A percentile compares a stretch with the other conserved stretches of the same genome.
Conservation (phyloP, 2,113 vertebrate genomes). For the Saguinus midas region DNA sequence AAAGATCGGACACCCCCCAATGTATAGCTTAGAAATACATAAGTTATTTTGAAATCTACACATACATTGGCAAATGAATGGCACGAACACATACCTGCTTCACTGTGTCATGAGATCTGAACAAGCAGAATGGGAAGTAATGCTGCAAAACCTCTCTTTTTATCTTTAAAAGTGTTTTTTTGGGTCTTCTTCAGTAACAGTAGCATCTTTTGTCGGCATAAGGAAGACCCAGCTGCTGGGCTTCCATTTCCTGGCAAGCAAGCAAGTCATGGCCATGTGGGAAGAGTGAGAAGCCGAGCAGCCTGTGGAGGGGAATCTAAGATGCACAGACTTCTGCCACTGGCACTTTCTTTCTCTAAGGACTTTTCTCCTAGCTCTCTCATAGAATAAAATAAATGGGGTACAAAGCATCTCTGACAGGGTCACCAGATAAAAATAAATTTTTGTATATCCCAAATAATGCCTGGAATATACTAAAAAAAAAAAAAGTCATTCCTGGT, state of each 20-base stretch:
- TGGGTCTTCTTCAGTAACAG: background rate
- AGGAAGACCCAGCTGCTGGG: background rate
- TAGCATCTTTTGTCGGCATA: background rate
- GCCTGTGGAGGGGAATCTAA: rapidly evolving
- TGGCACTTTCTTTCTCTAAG: background rate
- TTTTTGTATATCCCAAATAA: background rate
- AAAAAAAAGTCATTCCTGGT: background rate
- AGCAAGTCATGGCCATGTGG: background rate
- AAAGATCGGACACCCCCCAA: too few species aligned
- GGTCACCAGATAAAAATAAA: background rate
- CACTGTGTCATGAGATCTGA: background rate
- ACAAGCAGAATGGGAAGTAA: background rate
- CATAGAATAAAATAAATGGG: background rate
- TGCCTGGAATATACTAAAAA: background rate
- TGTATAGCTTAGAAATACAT: background rate
- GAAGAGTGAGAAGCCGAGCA: background rate
- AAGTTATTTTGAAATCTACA: background rate
- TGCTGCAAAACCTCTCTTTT: background rate
- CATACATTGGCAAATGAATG: background rate
- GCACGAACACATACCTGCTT: rapidly evolving
- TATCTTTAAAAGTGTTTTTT: background rate
- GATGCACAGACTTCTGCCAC: rapidly evolving
- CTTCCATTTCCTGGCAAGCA: background rate
- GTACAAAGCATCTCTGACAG: background rate
- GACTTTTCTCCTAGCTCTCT: background rate